Evolutionary conservation across 2,797 vertebrate species (phyloP).

Genomic region (Pangasius macronema): DNA sequence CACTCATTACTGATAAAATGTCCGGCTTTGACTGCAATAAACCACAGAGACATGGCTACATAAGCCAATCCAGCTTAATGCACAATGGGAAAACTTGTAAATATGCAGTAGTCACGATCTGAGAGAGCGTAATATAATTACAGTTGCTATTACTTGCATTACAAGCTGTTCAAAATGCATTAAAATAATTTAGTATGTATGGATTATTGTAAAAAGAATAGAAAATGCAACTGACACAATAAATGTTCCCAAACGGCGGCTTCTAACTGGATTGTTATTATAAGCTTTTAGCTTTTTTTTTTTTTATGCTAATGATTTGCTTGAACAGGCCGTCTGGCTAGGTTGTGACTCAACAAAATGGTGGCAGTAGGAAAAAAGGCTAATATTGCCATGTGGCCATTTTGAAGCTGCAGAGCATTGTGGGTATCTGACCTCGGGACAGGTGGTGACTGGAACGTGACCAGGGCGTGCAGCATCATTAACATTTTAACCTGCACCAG

Average conservation of each 20-base stretch:
- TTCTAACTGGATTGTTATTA: not conserved
- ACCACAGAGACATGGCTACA: not conserved
- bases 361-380: not conserved
- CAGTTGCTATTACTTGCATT: not conserved
- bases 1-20: conserved; percentile 31
- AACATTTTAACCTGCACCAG: conserved; percentile 37
- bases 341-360: not conserved
- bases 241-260: not conserved
- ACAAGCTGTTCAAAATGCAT: conserved; percentile 10
- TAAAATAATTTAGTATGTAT: not conserved
- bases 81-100: conserved; percentile 9
- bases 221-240: not conserved
- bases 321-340: conserved; percentile 7
- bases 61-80: conserved; percentile 16
- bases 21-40: conserved; percentile 4
- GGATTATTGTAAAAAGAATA: not conserved
- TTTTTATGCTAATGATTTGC: not conserved
- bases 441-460: conserved; percentile 29
- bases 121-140: conserved; percentile 13
- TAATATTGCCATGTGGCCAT: conserved; percentile 23
- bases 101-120: conserved; percentile 4
- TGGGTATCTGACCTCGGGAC: conserved; percentile 17
- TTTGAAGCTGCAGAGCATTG: conserved; percentile 1
- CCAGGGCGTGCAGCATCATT: conserved; percentile 42
- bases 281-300: not conserved